Percentiles rank a stretch among this genome's conserved stretches.
Conservation (phyloP, 2,888 invertebrate genomes). For the Drosophila gaucha region DNA sequence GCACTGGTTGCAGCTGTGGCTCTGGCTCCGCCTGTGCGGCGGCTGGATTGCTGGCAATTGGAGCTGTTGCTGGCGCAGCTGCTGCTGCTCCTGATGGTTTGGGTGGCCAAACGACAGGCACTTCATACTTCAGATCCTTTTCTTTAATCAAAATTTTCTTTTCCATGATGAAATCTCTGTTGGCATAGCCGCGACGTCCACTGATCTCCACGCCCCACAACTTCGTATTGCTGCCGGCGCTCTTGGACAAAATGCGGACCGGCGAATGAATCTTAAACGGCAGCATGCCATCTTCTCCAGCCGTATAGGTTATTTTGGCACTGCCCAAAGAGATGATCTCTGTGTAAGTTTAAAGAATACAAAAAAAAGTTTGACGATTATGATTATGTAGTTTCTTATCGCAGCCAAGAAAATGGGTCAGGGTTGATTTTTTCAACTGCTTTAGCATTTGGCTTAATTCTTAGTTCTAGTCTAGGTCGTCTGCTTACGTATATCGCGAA, state of each 20-base stretch:
- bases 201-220: slow-evolving; percentile 89
- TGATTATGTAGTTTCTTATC: slow-evolving; percentile 19
- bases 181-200: slow-evolving; percentile 89
- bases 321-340: slow-evolving; percentile 86
- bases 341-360: slow-evolving; percentile 26
- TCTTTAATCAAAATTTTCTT: slow-evolving; percentile 85
- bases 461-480: background rate
- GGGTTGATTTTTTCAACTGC: slow-evolving; percentile 13
- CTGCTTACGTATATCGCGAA: background rate
- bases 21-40: slow-evolving; percentile 11
- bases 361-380: slow-evolving; percentile 11
- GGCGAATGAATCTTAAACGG: slow-evolving; percentile 87
- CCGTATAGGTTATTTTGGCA: slow-evolving; percentile 86
- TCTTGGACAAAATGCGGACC: slow-evolving; percentile 89
- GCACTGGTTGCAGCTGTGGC: slow-evolving; percentile 21
- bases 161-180: slow-evolving; percentile 87
- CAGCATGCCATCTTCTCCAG: slow-evolving; percentile 86
- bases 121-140: slow-evolving; percentile 77
- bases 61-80: background rate
- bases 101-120: slow-evolving; percentile 77
- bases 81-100: background rate
- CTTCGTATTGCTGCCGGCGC: slow-evolving; percentile 86
- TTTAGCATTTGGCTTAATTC: background rate
- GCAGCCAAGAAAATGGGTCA: slow-evolving; percentile 14
- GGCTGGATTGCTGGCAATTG: slow-evolving; percentile 2